Conservation (phyloP, 2,888 invertebrate genomes). For the Tetragnatha montana region DNA sequence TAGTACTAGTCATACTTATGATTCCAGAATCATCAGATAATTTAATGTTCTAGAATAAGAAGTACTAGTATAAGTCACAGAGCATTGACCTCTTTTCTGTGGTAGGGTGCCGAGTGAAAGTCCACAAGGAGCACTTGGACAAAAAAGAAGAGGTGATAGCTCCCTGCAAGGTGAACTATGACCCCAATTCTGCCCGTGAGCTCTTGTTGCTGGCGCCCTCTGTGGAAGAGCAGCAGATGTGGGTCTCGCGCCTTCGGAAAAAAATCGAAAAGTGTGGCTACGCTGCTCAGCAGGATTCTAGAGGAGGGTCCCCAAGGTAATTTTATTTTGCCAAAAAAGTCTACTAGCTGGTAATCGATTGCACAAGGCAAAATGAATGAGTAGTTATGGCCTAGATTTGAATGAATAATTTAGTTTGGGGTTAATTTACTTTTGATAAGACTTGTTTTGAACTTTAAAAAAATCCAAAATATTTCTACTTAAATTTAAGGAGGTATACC, state of each 20-base stretch:
- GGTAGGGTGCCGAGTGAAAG: constrained; percentile 94
- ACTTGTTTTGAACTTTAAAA: too few species aligned
- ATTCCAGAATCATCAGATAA: too few species aligned
- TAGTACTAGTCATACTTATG: too few species aligned
- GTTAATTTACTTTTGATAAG: too few species aligned
- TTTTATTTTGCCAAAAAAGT: not conserved
- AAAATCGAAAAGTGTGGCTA: constrained; percentile 73
- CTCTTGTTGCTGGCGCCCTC: constrained; percentile 80
- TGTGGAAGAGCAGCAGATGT: constrained; percentile 72
- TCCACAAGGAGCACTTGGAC: constrained; percentile 97
- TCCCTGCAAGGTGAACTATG: constrained; percentile 96
- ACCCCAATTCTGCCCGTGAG: constrained; percentile 94
- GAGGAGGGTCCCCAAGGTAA: constrained; percentile 68
- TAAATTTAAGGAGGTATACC: too few species aligned
- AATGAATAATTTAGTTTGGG: too few species aligned
- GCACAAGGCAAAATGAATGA: too few species aligned
- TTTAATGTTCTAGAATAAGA: too few species aligned
- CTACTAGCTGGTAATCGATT: not conserved
- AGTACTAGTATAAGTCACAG: too few species aligned
- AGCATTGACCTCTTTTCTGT: too few species aligned
- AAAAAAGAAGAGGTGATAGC: constrained; percentile 89
- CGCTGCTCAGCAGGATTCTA: constrained; percentile 71
- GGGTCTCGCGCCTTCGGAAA: constrained; percentile 72
- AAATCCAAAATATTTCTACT: too few species aligned
- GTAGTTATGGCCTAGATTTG: too few species aligned